These are phyloP conservation scores for Chiridota heheva DNA, from an alignment of 35 echinoderm and acorn worm species.

Conservation along the genomic window DNA sequence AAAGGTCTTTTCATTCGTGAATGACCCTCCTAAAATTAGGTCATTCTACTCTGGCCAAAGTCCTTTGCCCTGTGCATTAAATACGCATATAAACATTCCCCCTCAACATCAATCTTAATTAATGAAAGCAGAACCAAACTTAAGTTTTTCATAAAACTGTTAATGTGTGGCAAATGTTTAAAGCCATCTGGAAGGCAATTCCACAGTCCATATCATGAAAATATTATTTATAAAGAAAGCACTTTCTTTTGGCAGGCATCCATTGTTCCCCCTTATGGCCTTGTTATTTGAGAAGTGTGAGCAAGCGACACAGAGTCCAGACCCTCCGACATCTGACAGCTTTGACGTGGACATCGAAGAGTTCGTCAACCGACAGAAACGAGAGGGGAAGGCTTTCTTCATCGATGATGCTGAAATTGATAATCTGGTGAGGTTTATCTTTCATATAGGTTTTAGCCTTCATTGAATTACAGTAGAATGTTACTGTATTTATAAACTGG, in stretches of 20 bases:
- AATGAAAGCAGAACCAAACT: no score
- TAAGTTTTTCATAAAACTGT: no score
- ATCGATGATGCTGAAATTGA: constrained; percentile 96
- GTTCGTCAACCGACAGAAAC: constrained; percentile 88
- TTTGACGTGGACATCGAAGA: constrained; percentile 99
- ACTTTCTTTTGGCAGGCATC: constrained; percentile 66
- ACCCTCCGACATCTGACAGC: constrained; percentile 98
- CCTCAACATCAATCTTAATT: no score
- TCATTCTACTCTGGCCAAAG: no score
- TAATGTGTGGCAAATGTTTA: no score
- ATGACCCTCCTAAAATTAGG: no score
- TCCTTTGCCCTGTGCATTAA: no score
- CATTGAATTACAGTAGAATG: neutral
- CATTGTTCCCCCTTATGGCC: constrained; percentile 96
- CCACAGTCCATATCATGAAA: no score
- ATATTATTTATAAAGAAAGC: no score
- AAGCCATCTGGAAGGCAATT: no score
- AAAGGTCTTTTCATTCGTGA: no score
- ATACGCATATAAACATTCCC: no score
- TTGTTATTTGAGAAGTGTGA: constrained; percentile 99
- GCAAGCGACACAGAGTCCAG: constrained; percentile 95
- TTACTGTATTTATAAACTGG: neutral
- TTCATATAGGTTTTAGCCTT: neutral
- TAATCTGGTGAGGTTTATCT: constrained; percentile 66
- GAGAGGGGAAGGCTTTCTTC: constrained; percentile 90